These are phyloP conservation scores for Hydropsyche tenuis DNA, from an alignment of 1,140 invertebrate species.

Conservation along the genomic window DNA sequence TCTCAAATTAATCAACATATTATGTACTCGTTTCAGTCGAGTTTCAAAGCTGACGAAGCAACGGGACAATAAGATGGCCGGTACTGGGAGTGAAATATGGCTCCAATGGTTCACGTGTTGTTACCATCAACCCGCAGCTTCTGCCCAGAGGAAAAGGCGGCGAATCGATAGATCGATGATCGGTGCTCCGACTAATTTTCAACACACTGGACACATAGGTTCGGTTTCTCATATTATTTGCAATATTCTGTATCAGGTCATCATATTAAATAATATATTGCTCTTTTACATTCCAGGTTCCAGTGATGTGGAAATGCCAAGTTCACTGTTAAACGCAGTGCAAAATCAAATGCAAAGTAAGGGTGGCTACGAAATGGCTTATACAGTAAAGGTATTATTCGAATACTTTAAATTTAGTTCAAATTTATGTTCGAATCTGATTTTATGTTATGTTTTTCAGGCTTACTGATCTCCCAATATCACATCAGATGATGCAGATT, in stretches of 20 bases:
- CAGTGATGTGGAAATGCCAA: slow-evolving; percentile 80
- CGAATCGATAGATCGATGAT: slow-evolving; percentile 94
- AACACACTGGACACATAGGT: slow-evolving; percentile 84
- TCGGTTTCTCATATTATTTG: not conserved
- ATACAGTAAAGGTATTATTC: slow-evolving; percentile 59
- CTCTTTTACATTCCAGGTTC: slow-evolving; percentile 65
- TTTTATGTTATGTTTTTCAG: slow-evolving; percentile 36
- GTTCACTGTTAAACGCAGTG: slow-evolving; percentile 75
- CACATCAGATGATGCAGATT: slow-evolving; percentile 1
- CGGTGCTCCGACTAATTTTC: slow-evolving; percentile 88
- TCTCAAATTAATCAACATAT: not conserved
- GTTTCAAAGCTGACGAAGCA: slow-evolving; percentile 42
- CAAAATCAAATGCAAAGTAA: slow-evolving; percentile 89
- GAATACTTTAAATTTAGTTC: slow-evolving; percentile 9
- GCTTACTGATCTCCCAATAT: slow-evolving; percentile 39
- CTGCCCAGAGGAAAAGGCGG: slow-evolving; percentile 67
- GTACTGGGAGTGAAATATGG: slow-evolving; percentile 79
- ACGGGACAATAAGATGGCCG: slow-evolving; percentile 64
- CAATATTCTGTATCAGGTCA: not conserved
- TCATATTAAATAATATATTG: slow-evolving; percentile 4
- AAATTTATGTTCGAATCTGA: slow-evolving; percentile 4
- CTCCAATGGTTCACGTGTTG: slow-evolving; percentile 87
- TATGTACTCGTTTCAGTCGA: not conserved
- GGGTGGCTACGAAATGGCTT: slow-evolving; percentile 79
- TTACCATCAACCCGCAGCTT: slow-evolving; percentile 68